Base-by-base conservation (phyloP, 2,888 invertebrate genomes). In the Pterostichus niger region DNA sequence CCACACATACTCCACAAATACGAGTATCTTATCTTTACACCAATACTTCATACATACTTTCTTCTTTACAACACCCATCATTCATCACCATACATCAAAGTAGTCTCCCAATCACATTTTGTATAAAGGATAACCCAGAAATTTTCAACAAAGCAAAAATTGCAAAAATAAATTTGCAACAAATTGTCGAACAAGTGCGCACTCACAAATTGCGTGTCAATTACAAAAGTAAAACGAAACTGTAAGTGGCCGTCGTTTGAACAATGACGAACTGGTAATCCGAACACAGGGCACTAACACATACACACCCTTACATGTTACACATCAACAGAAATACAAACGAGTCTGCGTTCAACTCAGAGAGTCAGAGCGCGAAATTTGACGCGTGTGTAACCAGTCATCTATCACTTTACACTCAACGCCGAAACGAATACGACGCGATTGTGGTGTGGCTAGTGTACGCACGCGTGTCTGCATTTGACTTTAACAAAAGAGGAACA, bases 191-290 rank as follows among this genome's bases (percentile, higher is more conserved):
- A 40, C 1, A 40, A 7, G 40, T 24, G 3, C 24, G 9, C 40
- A 40, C 40, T 40, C 40, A 13, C 17, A 17, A 54, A 31, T 11
- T 31, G 31, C 40, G 35, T 33, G 68, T 68, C 68, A 68, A 15
- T 68, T 13, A 40, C 68, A 33, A 68, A 68, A 40, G 40, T 68
- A 68, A 68, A 68, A 68, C 17, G 68, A 68, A 68, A 35, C 68
- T 4, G n/a, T 40, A 68, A 68, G 68, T 68, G 40, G 40, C 68
- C 13, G 5, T 68, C 35, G 68, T 68, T 68, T 40, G 17, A 59
- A 59, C 59, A 68, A 68, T 68, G 40, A 10, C 56, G 15, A 68
- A 44, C 13, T 11, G 13, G 68, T 40, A 40, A 68, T 40, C 13
- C 13, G 33, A 61, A 61, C 61, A 61, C 61, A 61, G 33, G 54